Percentiles rank a stretch among this genome's conserved stretches.
These are phyloP conservation scores for Campoplex nolae DNA, from an alignment of 2,888 invertebrate genomes.

Conservation along the genomic window DNA sequence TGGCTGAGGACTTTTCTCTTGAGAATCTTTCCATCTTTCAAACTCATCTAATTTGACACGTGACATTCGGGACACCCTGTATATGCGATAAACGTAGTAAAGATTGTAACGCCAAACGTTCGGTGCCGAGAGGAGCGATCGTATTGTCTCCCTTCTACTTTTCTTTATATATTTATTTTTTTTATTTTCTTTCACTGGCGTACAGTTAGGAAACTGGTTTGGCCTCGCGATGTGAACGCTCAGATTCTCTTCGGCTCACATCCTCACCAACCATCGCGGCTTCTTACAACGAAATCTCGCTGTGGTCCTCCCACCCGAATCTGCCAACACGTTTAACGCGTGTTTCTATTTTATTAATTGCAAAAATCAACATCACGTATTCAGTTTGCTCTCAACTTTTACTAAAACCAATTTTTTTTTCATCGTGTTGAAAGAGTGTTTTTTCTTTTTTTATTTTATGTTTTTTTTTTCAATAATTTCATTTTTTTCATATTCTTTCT, in stretches of 20 bases:
- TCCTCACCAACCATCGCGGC: constrained; percentile 39
- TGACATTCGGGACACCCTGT: not conserved
- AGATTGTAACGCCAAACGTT: constrained; percentile 63
- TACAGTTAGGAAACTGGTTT: constrained; percentile 83
- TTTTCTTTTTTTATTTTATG: not conserved
- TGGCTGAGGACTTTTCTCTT: not conserved
- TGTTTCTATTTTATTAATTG: not conserved
- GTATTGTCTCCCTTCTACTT: constrained; percentile 51
- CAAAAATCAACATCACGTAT: not conserved
- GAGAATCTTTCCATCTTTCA: not conserved
- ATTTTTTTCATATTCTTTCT: no score
- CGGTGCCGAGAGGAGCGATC: constrained; percentile 65
- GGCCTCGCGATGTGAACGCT: constrained; percentile 61
- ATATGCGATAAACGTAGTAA: constrained; percentile 29
- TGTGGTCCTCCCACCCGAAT: constrained; percentile 13
- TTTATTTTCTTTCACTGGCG: constrained; percentile 63
- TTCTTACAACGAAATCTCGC: constrained; percentile 49
- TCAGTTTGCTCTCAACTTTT: not conserved
- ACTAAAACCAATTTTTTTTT: not conserved
- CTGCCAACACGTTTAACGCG: not conserved
- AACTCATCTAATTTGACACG: not conserved
- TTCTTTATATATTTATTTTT: constrained; percentile 32
- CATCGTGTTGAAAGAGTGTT: no score
- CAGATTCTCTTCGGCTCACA: constrained; percentile 39
- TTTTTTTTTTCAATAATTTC: not conserved